Percentiles rank a stretch among this genome's conserved stretches.
phyloP scores from a whole-genome alignment of 1,140 invertebrate species.

The Laupala kohalensis region DNA sequence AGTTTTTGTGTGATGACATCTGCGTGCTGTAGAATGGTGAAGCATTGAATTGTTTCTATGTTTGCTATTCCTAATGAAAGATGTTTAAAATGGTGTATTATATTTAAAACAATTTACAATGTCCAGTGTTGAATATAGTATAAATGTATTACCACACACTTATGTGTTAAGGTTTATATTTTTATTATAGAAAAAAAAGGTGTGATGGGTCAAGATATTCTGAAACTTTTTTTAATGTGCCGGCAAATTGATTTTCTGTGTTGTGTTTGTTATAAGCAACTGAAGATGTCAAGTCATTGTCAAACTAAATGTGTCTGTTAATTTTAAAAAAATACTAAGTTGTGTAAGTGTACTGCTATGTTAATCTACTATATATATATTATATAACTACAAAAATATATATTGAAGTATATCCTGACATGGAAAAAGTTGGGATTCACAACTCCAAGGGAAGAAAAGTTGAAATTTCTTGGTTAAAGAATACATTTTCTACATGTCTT shows the following conservation, averaged over 20 bases:
- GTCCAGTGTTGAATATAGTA: background rate
- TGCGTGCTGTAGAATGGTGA: background rate
- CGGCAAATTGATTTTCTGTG: constrained; percentile 1
- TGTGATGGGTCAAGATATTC: background rate
- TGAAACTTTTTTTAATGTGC: background rate
- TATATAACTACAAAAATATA: background rate
- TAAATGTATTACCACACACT: constrained; percentile 1
- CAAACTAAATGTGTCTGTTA: background rate
- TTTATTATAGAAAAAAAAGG: constrained; percentile 3
- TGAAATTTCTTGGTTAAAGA: background rate
- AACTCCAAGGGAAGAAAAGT: background rate
- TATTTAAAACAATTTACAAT: background rate
- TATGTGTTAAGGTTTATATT: constrained; percentile 4
- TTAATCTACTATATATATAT: background rate
- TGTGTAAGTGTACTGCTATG: constrained; percentile 5
- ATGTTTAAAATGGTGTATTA: background rate
- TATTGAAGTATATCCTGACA: background rate
- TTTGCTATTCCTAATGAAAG: background rate
- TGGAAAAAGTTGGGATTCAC: background rate
- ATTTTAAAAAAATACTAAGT: constrained; percentile 4
- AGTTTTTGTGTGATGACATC: background rate
- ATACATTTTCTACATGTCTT: background rate
- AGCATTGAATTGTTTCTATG: background rate
- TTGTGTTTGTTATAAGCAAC: background rate
- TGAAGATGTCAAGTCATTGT: background rate